Conservation (phyloP, 2,797 vertebrate species). For the Manis javanica region DNA sequence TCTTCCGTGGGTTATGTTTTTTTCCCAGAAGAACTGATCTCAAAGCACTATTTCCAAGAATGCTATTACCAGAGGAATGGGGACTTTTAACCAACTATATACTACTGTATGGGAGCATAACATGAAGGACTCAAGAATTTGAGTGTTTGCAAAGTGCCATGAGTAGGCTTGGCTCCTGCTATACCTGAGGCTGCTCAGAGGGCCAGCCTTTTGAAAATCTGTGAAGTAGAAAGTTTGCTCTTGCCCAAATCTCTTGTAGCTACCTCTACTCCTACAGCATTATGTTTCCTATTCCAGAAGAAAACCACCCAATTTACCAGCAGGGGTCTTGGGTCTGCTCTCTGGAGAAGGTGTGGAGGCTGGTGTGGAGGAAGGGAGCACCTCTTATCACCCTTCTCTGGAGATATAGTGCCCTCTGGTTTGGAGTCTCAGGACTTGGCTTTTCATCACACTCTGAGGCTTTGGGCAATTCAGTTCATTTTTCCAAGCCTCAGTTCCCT, state of each 20-base stretch:
- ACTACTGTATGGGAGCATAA: not conserved
- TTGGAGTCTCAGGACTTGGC: not conserved
- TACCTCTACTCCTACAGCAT: not conserved
- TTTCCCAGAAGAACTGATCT: conserved; percentile 70
- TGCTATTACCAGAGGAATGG: conserved; percentile 24
- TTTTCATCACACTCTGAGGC: not conserved
- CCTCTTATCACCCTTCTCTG: not conserved
- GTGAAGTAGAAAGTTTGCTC: not conserved
- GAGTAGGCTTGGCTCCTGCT: not conserved
- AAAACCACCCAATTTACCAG: not conserved
- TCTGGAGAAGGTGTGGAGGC: not conserved
- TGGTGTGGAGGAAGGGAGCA: not conserved
- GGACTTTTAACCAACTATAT: conserved; percentile 28
- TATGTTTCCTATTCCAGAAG: conserved; percentile 23
- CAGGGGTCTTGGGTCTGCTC: not conserved
- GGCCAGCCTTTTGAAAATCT: not conserved
- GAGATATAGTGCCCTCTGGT: not conserved
- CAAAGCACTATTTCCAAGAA: conserved; percentile 62
- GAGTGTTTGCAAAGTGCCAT: not conserved
- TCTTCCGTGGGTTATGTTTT: conserved; percentile 67
- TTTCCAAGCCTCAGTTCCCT: conserved; percentile 8
- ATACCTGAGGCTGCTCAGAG: not conserved
- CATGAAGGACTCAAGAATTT: not conserved
- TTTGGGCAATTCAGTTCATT: not conserved
- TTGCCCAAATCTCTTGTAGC: not conserved